These are phyloP conservation scores for Protobothrops mucrosquamatus DNA, from an alignment of 2,113 vertebrate genomes.

Conservation along the genomic window DNA sequence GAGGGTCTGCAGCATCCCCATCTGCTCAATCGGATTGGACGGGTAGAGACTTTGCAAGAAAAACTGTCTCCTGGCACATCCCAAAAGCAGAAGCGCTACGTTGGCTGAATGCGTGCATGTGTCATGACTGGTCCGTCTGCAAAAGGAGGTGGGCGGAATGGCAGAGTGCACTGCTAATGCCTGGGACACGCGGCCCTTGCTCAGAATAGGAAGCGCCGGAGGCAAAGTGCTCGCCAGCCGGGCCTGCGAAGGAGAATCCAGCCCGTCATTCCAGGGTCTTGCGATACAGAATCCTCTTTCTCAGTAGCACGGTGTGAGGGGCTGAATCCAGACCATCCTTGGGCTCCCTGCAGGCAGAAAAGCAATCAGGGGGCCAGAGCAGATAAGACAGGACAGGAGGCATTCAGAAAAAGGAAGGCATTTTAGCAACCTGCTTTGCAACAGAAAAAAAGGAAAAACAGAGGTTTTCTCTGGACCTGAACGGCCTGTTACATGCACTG, in stretches of 20 bases:
- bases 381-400: not conserved
- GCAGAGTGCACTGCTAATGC: not conserved
- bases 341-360: conserved; percentile 6
- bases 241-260: not conserved
- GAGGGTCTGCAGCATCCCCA: not conserved
- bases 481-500: not conserved
- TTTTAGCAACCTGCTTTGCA: not conserved
- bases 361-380: not conserved
- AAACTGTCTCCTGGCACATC: not conserved
- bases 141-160: not conserved
- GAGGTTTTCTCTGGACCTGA: not conserved
- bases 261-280: not conserved
- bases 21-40: not conserved
- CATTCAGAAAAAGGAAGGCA: not conserved
- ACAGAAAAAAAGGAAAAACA: not conserved
- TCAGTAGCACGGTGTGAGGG: not conserved
- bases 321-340: not conserved
- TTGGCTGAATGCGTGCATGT: not conserved
- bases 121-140: not conserved
- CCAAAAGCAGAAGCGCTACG: not conserved
- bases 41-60: fast-evolving
- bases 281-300: not conserved
- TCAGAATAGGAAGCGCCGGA: conserved; percentile 11
- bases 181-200: not conserved
- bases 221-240: not conserved